Percentiles rank a stretch among this genome's conserved stretches.
These are phyloP conservation scores for Tenebrio molitor DNA, from an alignment of 1,140 invertebrate genomes.

Conservation along the genomic window DNA sequence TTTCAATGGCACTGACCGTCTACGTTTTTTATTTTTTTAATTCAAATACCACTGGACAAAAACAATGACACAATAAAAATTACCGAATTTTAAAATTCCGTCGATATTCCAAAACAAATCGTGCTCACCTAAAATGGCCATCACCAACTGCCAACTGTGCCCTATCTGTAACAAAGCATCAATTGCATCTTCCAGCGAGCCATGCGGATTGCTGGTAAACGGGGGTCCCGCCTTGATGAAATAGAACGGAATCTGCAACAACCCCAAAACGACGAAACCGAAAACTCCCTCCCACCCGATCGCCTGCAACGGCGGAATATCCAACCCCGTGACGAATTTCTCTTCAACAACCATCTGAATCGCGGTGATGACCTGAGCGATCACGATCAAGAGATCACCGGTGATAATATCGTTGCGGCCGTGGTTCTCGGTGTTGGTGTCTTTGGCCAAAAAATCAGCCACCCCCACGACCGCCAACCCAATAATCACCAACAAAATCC, in stretches of 20 bases:
- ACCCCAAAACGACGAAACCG: constrained; percentile 82
- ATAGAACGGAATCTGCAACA: constrained; percentile 88
- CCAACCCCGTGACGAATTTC: constrained; percentile 85
- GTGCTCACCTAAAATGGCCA: constrained; percentile 76
- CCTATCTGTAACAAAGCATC: constrained; percentile 89
- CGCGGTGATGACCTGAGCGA: constrained; percentile 92
- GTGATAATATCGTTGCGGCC: constrained; percentile 88
- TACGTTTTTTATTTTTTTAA: too few relatives aligned
- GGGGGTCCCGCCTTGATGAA: constrained; percentile 82
- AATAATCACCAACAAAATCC: constrained; percentile 84
- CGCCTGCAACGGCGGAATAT: constrained; percentile 86
- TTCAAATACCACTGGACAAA: too few relatives aligned
- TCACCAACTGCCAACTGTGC: constrained; percentile 74
- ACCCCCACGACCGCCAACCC: constrained; percentile 88
- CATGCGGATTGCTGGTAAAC: constrained; percentile 82
- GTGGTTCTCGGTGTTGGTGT: constrained; percentile 64
- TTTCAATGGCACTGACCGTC: too few relatives aligned
- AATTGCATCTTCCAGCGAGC: constrained; percentile 87
- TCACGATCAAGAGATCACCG: constrained; percentile 92
- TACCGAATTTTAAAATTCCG: too few relatives aligned
- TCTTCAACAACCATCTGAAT: constrained; percentile 96
- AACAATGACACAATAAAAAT: too few relatives aligned
- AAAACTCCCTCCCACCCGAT: constrained; percentile 96
- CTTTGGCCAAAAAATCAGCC: constrained; percentile 78
- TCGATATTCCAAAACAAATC: too few relatives aligned